Evolutionary conservation across 2,888 invertebrate species (phyloP).

Genomic region (Drosophila meridionalis): DNA sequence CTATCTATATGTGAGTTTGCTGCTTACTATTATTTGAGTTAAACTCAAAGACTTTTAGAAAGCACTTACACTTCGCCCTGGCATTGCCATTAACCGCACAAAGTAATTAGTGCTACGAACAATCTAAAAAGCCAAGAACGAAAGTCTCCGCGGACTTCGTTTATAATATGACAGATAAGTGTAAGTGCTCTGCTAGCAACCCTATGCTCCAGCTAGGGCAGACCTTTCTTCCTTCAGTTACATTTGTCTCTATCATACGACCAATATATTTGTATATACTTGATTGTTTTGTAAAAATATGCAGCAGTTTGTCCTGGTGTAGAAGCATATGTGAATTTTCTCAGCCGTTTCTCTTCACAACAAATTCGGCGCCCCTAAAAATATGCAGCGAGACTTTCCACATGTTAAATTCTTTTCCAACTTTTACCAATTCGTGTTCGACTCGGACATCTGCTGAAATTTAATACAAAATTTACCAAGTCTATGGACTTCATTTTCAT

Average conservation of each 20-base stretch:
- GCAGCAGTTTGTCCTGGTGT: too few species aligned
- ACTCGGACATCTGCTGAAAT: neutral
- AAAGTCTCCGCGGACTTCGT: conserved; percentile 6
- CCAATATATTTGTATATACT: neutral
- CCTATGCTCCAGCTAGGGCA: neutral
- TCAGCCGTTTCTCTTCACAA: neutral
- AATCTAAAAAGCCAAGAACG: conserved; percentile 31
- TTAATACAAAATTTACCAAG: neutral
- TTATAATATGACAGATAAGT: conserved; percentile 29
- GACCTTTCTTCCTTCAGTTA: neutral
- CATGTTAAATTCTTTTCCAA: neutral
- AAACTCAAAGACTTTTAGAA: conserved; percentile 40
- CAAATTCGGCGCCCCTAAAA: neutral
- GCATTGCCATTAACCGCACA: conserved; percentile 50
- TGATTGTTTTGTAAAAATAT: neutral
- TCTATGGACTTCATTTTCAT: neutral
- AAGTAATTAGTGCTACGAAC: conserved; percentile 69
- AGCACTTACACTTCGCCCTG: conserved; percentile 64
- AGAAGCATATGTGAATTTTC: neutral
- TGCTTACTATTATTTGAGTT: conserved; percentile 22
- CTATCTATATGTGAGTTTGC: neutral
- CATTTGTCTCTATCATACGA: neutral
- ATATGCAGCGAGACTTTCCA: neutral
- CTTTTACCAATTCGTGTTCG: neutral
- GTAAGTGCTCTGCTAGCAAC: conserved; percentile 43